Conservation (phyloP, 2,797 vertebrate genomes). For the Decapterus maruadsi region DNA sequence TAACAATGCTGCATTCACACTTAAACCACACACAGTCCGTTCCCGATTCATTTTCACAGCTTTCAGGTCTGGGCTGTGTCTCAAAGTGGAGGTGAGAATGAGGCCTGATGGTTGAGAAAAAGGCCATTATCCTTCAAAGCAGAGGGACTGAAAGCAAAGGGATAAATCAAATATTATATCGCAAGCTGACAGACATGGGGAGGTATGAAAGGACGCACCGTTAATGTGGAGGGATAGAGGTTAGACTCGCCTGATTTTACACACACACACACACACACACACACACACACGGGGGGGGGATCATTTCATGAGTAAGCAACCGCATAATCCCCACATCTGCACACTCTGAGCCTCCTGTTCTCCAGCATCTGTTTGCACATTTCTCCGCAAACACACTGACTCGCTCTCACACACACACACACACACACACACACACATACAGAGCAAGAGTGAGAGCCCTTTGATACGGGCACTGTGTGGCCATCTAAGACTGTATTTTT, state of each 20-base stretch:
- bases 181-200: slow-evolving; percentile 18
- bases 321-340: slow-evolving; percentile 4
- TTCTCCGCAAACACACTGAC: background rate
- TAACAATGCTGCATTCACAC: background rate
- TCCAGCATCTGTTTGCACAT: background rate
- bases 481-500: background rate
- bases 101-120: slow-evolving; percentile 17
- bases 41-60: background rate
- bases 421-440: background rate
- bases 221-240: slow-evolving; percentile 24
- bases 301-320: background rate
- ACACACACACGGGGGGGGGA: no score
- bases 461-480: background rate
- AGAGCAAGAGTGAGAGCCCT: no score
- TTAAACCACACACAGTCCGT: background rate
- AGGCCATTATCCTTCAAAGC: slow-evolving; percentile 40
- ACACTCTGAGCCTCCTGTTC: background rate
- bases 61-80: slow-evolving; percentile 3
- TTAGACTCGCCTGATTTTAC: slow-evolving; percentile 1
- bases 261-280: background rate
- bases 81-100: slow-evolving; percentile 10
- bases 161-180: slow-evolving; percentile 29
- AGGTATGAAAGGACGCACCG: slow-evolving; percentile 20
- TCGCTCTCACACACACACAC: background rate
- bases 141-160: slow-evolving; percentile 17